phyloP scores from a whole-genome alignment of 2,113 vertebrate genomes.

The Platichthys flesus region DNA sequence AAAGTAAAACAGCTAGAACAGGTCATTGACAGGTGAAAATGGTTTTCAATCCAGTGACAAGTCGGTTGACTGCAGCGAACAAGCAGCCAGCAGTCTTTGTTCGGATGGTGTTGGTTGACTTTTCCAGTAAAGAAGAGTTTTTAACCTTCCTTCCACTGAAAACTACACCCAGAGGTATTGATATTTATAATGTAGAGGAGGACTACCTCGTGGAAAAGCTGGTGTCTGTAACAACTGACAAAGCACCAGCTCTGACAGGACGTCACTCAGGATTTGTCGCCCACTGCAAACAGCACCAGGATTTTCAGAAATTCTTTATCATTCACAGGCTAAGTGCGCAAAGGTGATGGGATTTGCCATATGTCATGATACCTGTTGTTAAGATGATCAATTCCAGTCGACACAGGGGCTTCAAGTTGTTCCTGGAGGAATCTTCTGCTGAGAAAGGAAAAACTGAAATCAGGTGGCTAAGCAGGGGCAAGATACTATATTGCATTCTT shows the following conservation, averaged over 20 bases:
- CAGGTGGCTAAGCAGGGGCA: neutral
- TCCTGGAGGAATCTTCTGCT: neutral
- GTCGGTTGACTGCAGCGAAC: no score
- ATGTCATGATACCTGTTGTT: neutral
- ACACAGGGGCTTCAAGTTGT: neutral
- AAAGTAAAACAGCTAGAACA: no score
- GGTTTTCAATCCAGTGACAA: no score
- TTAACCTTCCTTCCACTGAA: neutral
- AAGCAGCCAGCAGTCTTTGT: no score
- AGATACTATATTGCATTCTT: neutral
- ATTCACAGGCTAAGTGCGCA: neutral
- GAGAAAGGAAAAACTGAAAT: neutral
- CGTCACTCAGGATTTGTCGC: neutral
- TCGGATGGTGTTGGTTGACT: no score
- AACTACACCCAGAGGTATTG: neutral
- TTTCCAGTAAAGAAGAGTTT: no score
- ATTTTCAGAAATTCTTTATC: neutral
- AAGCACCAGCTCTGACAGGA: neutral
- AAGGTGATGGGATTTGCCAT: neutral
- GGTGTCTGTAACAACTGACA: neutral
- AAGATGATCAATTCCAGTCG: neutral
- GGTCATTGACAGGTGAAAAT: no score
- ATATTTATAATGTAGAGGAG: neutral
- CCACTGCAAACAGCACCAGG: neutral
- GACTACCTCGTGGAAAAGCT: neutral